These are phyloP conservation scores for Onchidella celtica DNA, from an alignment of 2,888 invertebrate genomes.

Conservation along the genomic window DNA sequence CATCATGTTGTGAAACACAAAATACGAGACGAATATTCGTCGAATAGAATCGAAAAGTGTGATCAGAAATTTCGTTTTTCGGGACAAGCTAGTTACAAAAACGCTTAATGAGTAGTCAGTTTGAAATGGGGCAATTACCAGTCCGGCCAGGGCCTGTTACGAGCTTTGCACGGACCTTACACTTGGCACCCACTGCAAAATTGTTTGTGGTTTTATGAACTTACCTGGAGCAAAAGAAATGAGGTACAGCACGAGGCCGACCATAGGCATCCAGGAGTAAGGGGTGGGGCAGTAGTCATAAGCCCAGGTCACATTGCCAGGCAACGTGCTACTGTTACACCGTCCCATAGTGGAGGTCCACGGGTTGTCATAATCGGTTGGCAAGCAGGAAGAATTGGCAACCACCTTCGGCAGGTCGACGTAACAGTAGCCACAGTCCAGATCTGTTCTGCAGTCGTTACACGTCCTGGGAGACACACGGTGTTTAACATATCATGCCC, in stretches of 20 bases:
- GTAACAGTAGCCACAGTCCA: slow-evolving; percentile 82
- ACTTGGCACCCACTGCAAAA: too few relatives aligned
- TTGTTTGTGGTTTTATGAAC: too few relatives aligned
- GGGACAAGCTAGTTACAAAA: too few relatives aligned
- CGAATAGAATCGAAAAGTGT: too few relatives aligned
- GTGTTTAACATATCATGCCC: too few relatives aligned
- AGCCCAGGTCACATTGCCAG: slow-evolving; percentile 77
- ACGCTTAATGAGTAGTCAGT: too few relatives aligned
- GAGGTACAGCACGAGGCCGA: slow-evolving; percentile 81
- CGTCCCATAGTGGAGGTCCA: slow-evolving; percentile 74
- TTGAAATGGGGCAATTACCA: too few relatives aligned
- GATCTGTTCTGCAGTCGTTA: slow-evolving; percentile 80
- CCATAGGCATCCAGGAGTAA: slow-evolving; percentile 80
- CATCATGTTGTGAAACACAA: too few relatives aligned
- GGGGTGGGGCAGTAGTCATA: slow-evolving; percentile 81
- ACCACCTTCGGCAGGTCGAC: slow-evolving; percentile 59
- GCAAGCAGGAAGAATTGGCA: slow-evolving; percentile 78
- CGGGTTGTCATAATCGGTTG: slow-evolving; percentile 71
- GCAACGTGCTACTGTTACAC: slow-evolving; percentile 67
- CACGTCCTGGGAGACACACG: slow-evolving; percentile 78
- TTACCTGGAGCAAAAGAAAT: slow-evolving; percentile 81
- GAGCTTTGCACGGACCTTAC: too few relatives aligned
- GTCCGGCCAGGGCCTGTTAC: too few relatives aligned
- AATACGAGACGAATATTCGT: too few relatives aligned
- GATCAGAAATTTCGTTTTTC: too few relatives aligned